Conservation (phyloP, 2,113 vertebrate species). For the Sorex araneus region DNA sequence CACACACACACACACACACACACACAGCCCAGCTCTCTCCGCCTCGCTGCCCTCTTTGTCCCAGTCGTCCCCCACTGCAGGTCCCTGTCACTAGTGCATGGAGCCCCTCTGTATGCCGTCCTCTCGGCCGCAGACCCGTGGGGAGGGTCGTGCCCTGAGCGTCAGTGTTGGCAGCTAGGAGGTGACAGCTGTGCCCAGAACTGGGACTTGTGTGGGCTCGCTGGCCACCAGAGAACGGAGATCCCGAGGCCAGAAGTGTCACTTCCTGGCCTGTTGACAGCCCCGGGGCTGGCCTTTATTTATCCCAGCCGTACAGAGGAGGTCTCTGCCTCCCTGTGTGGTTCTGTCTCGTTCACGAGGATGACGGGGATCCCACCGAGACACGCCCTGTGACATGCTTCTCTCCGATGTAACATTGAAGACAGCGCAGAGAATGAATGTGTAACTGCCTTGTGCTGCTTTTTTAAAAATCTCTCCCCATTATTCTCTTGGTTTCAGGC, state of each 20-base stretch:
- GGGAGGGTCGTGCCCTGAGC: no score
- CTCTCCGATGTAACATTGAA: neutral
- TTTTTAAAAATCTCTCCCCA: neutral
- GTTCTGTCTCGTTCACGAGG: neutral
- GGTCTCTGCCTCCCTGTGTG: neutral
- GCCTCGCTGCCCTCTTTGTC: no score
- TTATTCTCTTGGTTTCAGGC: constrained; percentile 87
- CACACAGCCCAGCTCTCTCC: no score
- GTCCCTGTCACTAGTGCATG: no score
- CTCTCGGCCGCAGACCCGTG: no score
- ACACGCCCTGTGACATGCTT: neutral
- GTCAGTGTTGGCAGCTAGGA: no score
- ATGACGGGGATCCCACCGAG: neutral
- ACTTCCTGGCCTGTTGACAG: neutral
- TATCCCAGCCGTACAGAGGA: neutral
- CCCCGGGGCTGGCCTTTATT: neutral
- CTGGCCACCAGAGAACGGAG: neutral
- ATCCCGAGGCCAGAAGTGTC: neutral
- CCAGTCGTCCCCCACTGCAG: no score
- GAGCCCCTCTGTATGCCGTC: no score
- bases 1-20: no score
- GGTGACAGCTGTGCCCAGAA: neutral
- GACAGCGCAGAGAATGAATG: neutral
- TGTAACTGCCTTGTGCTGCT: neutral
- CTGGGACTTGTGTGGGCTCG: neutral